Percentiles rank a stretch among this genome's conserved stretches.
phyloP scores from a whole-genome alignment of 2,113 vertebrate genomes.

The Phalacrocorax aristotelis region DNA sequence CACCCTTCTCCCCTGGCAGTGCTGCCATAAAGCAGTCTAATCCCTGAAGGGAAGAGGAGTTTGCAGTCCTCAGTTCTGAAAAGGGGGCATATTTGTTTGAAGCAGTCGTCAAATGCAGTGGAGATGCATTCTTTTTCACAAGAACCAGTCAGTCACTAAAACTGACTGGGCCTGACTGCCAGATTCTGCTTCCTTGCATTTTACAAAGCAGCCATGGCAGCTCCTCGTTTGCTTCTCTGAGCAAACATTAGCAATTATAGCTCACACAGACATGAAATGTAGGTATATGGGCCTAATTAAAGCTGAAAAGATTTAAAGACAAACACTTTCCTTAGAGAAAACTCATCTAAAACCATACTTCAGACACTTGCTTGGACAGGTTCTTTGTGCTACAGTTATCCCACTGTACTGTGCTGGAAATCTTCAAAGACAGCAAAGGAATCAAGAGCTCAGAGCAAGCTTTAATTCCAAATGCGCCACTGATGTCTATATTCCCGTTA shows the following conservation, averaged over 20 bases:
- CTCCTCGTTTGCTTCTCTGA: not conserved
- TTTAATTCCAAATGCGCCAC: not conserved
- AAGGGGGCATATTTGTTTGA: not conserved
- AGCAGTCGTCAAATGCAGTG: not conserved
- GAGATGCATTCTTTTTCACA: not conserved
- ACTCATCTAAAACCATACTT: not conserved
- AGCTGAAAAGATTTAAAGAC: constrained; percentile 23
- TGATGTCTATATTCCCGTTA: constrained; percentile 26
- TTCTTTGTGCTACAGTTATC: not conserved
- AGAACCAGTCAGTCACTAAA: not conserved
- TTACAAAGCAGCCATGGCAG: not conserved
- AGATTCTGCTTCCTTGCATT: not conserved
- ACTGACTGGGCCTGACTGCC: not conserved
- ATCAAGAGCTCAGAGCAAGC: constrained; percentile 3
- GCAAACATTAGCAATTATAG: not conserved
- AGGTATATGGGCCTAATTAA: constrained; percentile 17
- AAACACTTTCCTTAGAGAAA: constrained; percentile 51
- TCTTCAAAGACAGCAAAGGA: constrained; percentile 11
- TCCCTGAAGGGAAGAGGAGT: not conserved
- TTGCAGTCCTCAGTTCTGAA: not conserved
- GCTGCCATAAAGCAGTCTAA: not conserved
- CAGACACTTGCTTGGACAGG: not conserved
- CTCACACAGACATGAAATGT: not conserved
- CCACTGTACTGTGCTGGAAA: not conserved
- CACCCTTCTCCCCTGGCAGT: not conserved